phyloP scores from a whole-genome alignment of 2,797 vertebrate genomes.

The Tarsius wallacei region DNA sequence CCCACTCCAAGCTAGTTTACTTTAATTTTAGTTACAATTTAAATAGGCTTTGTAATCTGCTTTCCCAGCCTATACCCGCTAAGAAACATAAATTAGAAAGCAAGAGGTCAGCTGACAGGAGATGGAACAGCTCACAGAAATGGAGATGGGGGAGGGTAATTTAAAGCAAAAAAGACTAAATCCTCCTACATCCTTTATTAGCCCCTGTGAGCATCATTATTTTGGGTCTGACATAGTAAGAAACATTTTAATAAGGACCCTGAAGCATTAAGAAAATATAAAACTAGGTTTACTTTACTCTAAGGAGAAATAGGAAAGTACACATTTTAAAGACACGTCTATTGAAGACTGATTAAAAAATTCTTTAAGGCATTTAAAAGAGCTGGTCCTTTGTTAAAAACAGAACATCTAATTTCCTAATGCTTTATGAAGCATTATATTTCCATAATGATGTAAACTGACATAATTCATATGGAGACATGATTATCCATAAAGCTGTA shows the following conservation, averaged over 20 bases:
- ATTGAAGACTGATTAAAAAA: constrained; percentile 9
- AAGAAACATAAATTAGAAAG: constrained; percentile 50
- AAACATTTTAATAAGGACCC: constrained; percentile 25
- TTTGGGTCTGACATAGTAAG: neutral
- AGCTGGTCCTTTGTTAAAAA: constrained; percentile 44
- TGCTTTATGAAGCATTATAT: constrained; percentile 65
- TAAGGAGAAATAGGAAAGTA: constrained; percentile 40
- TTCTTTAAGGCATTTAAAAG: neutral
- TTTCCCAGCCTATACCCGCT: neutral
- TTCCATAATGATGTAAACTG: constrained; percentile 66
- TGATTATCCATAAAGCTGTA: neutral
- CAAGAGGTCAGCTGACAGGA: neutral
- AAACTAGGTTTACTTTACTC: constrained; percentile 12
- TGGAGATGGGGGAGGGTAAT: neutral
- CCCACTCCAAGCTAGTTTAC: neutral
- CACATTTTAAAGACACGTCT: constrained; percentile 21
- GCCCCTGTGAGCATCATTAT: neutral
- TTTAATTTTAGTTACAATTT: constrained; percentile 44
- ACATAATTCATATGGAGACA: constrained; percentile 47
- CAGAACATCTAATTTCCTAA: constrained; percentile 65
- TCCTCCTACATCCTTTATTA: neutral
- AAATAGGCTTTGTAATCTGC: neutral
- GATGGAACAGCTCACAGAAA: neutral
- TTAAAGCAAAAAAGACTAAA: constrained; percentile 8
- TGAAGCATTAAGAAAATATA: neutral